Percentiles rank a stretch among this genome's conserved stretches.
phyloP scores from a whole-genome alignment of 2,797 vertebrate species.

The Siniperca obscura region DNA sequence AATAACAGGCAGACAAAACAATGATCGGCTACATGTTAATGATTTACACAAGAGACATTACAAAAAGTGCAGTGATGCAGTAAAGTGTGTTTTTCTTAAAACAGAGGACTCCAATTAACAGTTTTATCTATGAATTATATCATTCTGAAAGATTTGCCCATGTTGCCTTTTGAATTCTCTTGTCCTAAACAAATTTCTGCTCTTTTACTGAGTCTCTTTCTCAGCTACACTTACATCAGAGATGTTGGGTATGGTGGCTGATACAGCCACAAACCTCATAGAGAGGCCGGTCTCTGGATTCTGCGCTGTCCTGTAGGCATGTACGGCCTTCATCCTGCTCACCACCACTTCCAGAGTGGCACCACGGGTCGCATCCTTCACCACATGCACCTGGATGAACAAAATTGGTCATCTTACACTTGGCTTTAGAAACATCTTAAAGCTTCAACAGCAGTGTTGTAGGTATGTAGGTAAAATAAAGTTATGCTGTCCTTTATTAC shows the following conservation, averaged over 20 bases:
- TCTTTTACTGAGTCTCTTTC: not conserved
- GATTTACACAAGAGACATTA: not conserved
- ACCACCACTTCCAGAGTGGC: constrained; percentile 97
- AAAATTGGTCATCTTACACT: not conserved
- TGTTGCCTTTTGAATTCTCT: not conserved
- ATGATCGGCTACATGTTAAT: not conserved
- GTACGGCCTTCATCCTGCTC: constrained; percentile 97
- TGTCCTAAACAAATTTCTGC: not conserved
- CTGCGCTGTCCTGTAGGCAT: constrained; percentile 81
- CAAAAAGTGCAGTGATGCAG: not conserved
- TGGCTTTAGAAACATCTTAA: constrained; percentile 9
- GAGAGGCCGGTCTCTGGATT: constrained; percentile 74
- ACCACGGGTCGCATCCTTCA: constrained; percentile 94
- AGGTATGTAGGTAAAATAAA: not conserved
- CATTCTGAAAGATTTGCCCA: not conserved
- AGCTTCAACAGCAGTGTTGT: not conserved
- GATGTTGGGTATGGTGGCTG: constrained; percentile 96
- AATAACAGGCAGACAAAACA: constrained; percentile 29
- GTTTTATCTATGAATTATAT: not conserved
- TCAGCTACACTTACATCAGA: constrained; percentile 88
- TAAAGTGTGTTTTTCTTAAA: not conserved
- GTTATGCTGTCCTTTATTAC: not conserved
- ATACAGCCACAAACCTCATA: constrained; percentile 95
- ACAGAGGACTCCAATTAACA: not conserved
- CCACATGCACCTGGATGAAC: constrained; percentile 89